Percentiles rank a stretch among this genome's conserved stretches.
These are phyloP conservation scores for Pseudonaja textilis DNA, from an alignment of 2,113 vertebrate genomes.

Conservation along the genomic window DNA sequence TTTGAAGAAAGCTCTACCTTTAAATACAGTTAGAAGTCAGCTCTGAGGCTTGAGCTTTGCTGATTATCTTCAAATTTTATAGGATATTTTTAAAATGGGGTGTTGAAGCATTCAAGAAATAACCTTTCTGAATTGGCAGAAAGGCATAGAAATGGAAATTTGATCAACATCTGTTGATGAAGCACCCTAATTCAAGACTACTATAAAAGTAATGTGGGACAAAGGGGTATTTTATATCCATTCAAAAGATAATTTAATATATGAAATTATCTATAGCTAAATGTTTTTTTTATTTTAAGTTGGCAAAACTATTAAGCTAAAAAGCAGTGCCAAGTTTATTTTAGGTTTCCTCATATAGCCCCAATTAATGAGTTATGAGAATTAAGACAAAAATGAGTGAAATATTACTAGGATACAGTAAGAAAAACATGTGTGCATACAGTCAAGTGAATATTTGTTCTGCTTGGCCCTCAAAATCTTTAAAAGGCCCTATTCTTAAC, in stretches of 20 bases:
- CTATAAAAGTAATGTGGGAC: neutral
- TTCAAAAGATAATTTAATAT: neutral
- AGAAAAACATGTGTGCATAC: neutral
- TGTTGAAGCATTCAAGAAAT: too few species aligned
- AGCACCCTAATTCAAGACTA: neutral
- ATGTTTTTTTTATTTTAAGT: neutral
- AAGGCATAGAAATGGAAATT: neutral
- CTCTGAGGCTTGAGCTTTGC: neutral
- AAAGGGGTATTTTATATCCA: neutral
- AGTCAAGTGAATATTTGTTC: too few species aligned
- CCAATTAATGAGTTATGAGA: neutral
- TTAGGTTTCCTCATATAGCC: neutral
- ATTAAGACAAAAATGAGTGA: neutral
- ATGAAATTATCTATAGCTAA: neutral
- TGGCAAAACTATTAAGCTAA: neutral
- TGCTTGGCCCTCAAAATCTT: too few species aligned
- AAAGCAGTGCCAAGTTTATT: neutral
- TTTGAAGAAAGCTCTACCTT: neutral
- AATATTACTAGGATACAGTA: neutral
- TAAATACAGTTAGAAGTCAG: neutral
- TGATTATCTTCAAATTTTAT: neutral
- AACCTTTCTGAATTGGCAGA: neutral
- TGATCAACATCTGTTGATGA: neutral
- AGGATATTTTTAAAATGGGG: too few species aligned
- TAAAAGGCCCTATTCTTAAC: too few species aligned